Evolutionary conservation across 2,113 vertebrate species (phyloP).

Genomic region (Taurulus bubalis): DNA sequence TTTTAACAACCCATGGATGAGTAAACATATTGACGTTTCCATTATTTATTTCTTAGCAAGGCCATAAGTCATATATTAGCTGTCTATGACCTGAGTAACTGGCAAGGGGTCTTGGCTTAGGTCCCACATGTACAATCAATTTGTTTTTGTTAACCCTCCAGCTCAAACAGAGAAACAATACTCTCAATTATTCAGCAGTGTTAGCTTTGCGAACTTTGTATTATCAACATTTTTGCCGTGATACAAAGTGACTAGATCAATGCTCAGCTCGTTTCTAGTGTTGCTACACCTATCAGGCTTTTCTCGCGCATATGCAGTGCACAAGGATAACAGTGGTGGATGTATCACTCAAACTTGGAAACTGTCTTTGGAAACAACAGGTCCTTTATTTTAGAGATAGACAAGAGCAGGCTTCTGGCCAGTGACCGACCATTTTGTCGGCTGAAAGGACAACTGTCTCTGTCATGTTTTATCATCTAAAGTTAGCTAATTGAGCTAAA

Average conservation of each 20-base stretch:
- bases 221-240: conserved; percentile 31
- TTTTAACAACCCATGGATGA: conserved; percentile 32
- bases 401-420: no score
- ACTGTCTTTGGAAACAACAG: no score
- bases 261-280: neutral
- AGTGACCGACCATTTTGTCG: no score
- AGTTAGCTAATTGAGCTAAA: neutral
- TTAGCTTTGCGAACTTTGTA: conserved; percentile 11
- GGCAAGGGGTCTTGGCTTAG: neutral
- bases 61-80: conserved; percentile 16
- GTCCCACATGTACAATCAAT: neutral
- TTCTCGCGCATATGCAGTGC: no score
- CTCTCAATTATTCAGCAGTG: neutral
- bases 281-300: neutral
- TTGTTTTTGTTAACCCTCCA: neutral
- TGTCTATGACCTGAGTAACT: conserved; percentile 6
- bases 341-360: neutral
- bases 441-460: neutral
- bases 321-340: neutral
- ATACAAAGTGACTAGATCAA: conserved; percentile 41
- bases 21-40: conserved; percentile 30
- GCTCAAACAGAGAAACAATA: neutral
- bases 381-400: no score
- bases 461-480: neutral
- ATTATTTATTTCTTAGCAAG: conserved; percentile 27